Evolutionary conservation across 2,888 invertebrate genomes (phyloP).

Genomic region (Falcaria lacertinaria): DNA sequence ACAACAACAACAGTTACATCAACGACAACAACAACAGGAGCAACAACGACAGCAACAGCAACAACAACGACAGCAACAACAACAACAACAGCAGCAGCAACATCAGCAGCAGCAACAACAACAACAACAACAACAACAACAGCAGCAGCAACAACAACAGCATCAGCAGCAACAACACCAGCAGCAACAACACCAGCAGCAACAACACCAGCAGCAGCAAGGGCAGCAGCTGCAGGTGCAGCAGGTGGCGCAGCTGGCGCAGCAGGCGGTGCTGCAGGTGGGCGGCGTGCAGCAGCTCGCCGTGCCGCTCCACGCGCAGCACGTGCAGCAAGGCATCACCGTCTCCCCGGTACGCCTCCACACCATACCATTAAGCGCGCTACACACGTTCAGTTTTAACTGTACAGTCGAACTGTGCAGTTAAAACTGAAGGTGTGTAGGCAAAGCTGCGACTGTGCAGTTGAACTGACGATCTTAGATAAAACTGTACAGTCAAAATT

Average conservation of each 20-base stretch:
- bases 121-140: constrained; percentile 36
- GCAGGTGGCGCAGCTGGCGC: constrained; percentile 42
- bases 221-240: constrained; percentile 9
- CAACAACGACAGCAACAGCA: constrained; percentile 15
- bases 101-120: constrained; percentile 34
- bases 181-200: constrained; percentile 33
- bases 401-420: too few species aligned
- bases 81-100: constrained; percentile 33
- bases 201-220: constrained; percentile 29
- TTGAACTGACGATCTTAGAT: too few species aligned
- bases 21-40: too few species aligned
- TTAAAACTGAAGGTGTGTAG: too few species aligned
- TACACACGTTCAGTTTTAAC: too few species aligned
- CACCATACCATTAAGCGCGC: background rate
- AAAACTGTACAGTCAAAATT: too few species aligned
- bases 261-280: constrained; percentile 65
- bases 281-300: constrained; percentile 67
- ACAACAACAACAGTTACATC: too few species aligned
- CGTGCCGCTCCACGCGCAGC: constrained; percentile 61
- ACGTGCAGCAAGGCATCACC: constrained; percentile 52
- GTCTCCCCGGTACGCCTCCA: constrained; percentile 50
- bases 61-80: constrained; percentile 23
- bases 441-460: too few species aligned
- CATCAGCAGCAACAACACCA: constrained; percentile 39
- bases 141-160: constrained; percentile 33